phyloP scores from a whole-genome alignment of 2,797 vertebrate genomes.

The Liasis olivaceus region DNA sequence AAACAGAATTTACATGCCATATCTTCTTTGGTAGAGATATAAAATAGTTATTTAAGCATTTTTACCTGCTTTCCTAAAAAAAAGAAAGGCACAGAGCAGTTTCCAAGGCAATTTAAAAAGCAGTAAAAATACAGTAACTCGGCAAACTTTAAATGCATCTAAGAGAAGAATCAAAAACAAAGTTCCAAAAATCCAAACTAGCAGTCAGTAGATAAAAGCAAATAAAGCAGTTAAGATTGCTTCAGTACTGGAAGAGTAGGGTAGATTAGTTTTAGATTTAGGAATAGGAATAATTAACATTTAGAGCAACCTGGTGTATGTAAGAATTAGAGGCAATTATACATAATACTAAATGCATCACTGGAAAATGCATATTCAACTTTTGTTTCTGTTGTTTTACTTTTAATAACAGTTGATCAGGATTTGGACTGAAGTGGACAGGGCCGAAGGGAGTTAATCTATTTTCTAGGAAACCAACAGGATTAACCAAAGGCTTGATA shows the following conservation, averaged over 20 bases:
- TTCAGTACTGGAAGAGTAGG: neutral
- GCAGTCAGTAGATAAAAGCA: neutral
- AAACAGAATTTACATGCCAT: conserved; percentile 11
- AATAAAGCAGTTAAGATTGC: neutral
- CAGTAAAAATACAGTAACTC: neutral
- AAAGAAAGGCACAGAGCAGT: neutral
- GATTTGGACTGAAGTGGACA: neutral
- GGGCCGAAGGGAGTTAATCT: neutral
- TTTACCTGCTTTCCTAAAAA: no score
- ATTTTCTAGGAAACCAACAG: neutral
- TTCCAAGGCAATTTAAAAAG: neutral
- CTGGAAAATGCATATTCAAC: neutral
- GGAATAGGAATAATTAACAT: neutral
- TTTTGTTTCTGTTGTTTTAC: neutral
- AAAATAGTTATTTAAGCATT: neutral
- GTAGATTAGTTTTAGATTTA: neutral
- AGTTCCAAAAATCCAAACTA: neutral
- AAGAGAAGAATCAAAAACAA: neutral
- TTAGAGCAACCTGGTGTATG: neutral
- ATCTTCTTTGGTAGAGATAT: conserved; percentile 11
- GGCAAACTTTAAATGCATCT: neutral
- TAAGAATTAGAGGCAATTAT: neutral
- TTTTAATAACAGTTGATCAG: neutral
- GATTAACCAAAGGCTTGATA: neutral
- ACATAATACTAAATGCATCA: neutral